Conservation (phyloP, 2,113 vertebrate genomes). For the Macquaria ambigua region DNA sequence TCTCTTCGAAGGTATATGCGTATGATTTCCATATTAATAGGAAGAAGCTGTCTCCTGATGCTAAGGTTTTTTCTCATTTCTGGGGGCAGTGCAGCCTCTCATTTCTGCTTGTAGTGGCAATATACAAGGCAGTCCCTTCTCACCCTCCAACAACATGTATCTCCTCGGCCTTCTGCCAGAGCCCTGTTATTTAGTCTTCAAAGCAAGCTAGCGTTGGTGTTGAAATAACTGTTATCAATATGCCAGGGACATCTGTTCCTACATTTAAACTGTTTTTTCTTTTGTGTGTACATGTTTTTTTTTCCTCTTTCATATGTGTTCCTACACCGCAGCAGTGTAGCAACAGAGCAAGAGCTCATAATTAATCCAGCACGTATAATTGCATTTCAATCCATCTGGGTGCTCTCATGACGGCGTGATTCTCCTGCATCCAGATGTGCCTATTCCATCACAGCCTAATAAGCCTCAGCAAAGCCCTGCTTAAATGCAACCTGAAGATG, state of each 20-base stretch:
- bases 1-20: not conserved
- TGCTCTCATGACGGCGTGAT: constrained; percentile 37
- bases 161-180: constrained; percentile 36
- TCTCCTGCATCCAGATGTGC: constrained; percentile 66
- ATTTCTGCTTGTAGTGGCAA: constrained; percentile 16
- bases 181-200: constrained; percentile 73
- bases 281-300: constrained; percentile 22
- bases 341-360: constrained; percentile 53
- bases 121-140: constrained; percentile 19
- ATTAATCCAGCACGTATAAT: constrained; percentile 75
- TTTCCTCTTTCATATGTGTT: constrained; percentile 13
- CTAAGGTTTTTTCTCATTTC: constrained; percentile 20
- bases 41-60: constrained; percentile 20
- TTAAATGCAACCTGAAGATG: constrained; percentile 50
- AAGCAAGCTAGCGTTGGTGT: constrained; percentile 44
- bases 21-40: constrained; percentile 56
- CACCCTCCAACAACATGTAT: constrained; percentile 48
- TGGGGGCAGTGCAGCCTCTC: constrained; percentile 4
- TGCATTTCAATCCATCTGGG: constrained; percentile 68
- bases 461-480: constrained; percentile 40
- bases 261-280: constrained; percentile 29
- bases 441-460: constrained; percentile 69
- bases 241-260: constrained; percentile 68
- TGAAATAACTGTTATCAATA: constrained; percentile 74
- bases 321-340: constrained; percentile 19